Evolutionary conservation across 2,113 vertebrate genomes (phyloP), one percentile per base, ranked within the genome.

Genomic region (Hippolais icterina): DNA sequence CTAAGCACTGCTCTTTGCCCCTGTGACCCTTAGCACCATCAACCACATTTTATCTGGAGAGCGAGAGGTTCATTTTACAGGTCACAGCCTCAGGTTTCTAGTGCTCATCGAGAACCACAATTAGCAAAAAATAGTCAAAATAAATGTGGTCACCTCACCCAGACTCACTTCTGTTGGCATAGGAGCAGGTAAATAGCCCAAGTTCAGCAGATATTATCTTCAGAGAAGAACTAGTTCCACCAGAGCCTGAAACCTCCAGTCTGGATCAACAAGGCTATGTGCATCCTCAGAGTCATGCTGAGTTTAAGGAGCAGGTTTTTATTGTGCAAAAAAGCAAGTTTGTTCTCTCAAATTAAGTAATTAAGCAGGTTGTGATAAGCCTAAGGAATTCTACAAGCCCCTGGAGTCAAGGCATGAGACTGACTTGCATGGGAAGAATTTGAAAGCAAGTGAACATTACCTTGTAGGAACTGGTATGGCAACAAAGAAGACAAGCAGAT

Each of bases 331-430:
- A 94, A 87, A 90, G 81, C 68, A 93, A 94, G 59, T 88, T 50
- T 87, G 61, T 61, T 90, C 72, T 96, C 78, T 89, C 44, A 84
- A 96, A 87, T 92, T 88, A 92, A 85, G 83, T 89, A 86, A 97
- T 95, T 92, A 89, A 90, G 41, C 61, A 88, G 64, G 2, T 22
- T 1, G 0, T 87, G 94, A 94, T 91, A 95, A 91, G 64, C 75
- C 56, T 86, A 47, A 72, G 68, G 72, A 90, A 57, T 87, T 90
- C 63, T 71, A 66, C 53, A 46, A 91, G 46, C 25, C 53, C 33
- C 52, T 75, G 76, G 52, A 93, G 75, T 81, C 71, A 78, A 83
- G 65, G 28, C 84, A 93, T 64, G 53, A 91, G 71, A 70, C 92
- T 56, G 8, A 64, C 44, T 90, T 87, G 70, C 63, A 42, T 33